Evolutionary conservation across 64 coral and sea anemone genomes (phyloP).

Genomic region (Actinia equina): DNA sequence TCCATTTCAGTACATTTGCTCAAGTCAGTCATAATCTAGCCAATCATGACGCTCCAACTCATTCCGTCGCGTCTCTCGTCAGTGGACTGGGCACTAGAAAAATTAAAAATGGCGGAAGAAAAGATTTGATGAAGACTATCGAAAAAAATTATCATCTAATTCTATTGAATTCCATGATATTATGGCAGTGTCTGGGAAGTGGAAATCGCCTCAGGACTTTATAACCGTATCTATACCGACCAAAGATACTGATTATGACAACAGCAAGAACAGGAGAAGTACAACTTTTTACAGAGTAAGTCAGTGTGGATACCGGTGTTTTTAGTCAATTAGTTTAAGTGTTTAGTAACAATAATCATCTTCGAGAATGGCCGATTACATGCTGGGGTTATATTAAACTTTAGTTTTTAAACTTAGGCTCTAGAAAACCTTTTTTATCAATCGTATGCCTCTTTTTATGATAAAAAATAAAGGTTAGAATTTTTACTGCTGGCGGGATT

Average conservation of each 20-base stretch:
- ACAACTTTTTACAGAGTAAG: constrained; percentile 74
- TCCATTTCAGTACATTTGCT: too few relatives aligned
- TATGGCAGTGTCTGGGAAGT: background rate
- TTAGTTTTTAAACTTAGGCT: too few relatives aligned
- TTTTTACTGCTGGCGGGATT: too few relatives aligned
- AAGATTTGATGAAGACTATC: background rate
- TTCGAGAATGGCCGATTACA: background rate
- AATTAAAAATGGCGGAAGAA: constrained; percentile 9
- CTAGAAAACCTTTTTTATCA: too few relatives aligned
- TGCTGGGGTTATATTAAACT: background rate
- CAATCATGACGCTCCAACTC: background rate
- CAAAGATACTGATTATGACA: constrained; percentile 61
- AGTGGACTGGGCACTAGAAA: background rate
- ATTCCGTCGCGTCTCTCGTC: background rate
- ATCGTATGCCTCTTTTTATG: too few relatives aligned
- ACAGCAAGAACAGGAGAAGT: constrained; percentile 59
- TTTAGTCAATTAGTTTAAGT: background rate
- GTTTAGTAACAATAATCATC: background rate
- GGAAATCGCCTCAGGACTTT: constrained; percentile 42
- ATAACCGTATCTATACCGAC: constrained; percentile 72
- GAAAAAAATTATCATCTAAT: background rate
- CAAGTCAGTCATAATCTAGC: background rate
- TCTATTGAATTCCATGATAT: background rate
- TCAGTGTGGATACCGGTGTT: background rate
- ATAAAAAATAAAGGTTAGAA: too few relatives aligned